Conservation (phyloP, 1,140 invertebrate genomes). For the Drosophila suzukii region DNA sequence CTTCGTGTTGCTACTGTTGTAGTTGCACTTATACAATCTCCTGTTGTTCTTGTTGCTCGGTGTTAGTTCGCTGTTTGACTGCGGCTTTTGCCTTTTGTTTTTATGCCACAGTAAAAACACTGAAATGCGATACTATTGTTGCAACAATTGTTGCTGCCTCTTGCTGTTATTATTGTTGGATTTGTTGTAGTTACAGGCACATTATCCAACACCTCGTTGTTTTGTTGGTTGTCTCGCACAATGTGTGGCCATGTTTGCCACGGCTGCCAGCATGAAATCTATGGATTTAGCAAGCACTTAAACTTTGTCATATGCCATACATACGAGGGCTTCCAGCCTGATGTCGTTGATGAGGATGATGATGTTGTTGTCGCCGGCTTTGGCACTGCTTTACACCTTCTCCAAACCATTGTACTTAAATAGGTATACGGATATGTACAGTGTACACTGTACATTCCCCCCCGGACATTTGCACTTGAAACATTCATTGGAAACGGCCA, state of each 20-base stretch:
- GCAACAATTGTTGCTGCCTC: slow-evolving; percentile 61
- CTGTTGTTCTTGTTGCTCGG: slow-evolving; percentile 41
- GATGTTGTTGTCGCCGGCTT: slow-evolving; percentile 43
- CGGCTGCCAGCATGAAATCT: slow-evolving; percentile 79
- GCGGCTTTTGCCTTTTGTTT: slow-evolving; percentile 80
- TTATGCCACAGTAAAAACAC: slow-evolving; percentile 80
- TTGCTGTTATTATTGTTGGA: slow-evolving; percentile 29
- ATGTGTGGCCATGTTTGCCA: slow-evolving; percentile 78
- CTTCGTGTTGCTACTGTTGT: slow-evolving; percentile 31
- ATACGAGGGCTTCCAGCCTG: slow-evolving; percentile 9
- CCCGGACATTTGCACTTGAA: slow-evolving; percentile 69
- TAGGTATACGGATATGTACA: background rate
- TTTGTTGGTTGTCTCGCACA: slow-evolving; percentile 70
- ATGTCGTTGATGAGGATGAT: slow-evolving; percentile 43
- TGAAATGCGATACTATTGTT: slow-evolving; percentile 81
- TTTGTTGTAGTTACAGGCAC: slow-evolving; percentile 25
- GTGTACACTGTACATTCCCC: background rate
- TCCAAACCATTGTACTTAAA: background rate
- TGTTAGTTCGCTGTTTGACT: slow-evolving; percentile 75
- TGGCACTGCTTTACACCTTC: slow-evolving; percentile 56
- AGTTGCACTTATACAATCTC: slow-evolving; percentile 28
- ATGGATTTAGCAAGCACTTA: slow-evolving; percentile 82
- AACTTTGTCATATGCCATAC: slow-evolving; percentile 74
- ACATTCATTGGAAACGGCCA: slow-evolving; percentile 47
- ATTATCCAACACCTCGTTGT: slow-evolving; percentile 60